Evolutionary conservation across 2,888 invertebrate species (phyloP), one percentile per base, ranked within the genome.

Genomic region (Pelosia muscerda): DNA sequence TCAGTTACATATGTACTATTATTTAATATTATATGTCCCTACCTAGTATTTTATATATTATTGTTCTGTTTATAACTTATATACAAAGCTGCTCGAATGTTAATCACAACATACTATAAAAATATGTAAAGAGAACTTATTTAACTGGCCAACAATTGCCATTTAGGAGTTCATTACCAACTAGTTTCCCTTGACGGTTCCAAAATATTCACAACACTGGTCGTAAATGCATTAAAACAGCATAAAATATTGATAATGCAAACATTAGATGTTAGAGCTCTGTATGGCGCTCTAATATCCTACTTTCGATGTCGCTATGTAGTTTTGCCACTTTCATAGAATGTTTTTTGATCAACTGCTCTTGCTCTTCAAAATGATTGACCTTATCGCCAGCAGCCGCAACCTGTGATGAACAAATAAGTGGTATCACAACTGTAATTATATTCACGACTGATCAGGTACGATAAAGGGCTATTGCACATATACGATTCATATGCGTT

Each of bases 261-360:
- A 38, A 15, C n/a, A 15, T 13, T 38, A 5, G 25, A 22, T 15
- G 10, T 96, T 95, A 98, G 69, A 98, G 92, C 91, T 98, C 98
- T 0, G 95, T 90, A 88, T 98, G 98, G 77, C 96, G 96, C 79
- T 95, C 95, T 86, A 97, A 95, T 77, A 98, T 98, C 85, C 96
- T 96, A 64, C 95, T 94, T 89, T 98, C 98, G 22, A 98, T 90
- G 80, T 97, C 97, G 15, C 96, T 93, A 90, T 98, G 98, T 73
- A 98, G 90, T 92, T 98, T 98, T 84, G 98, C 97, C 0, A 98
- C 97, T 88, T 98, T 98, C 74, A 97, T 95, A 5, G 97, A 95
- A 88, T 98, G 98, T 82, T 98, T 98, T 88, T 98, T 98, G 62
- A 98, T 97, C 82, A 96, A 96, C 79, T 97, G 97, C 82, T 97